These are phyloP conservation scores for Fundulus diaphanus DNA, from an alignment of 2,797 vertebrate genomes.

Conservation along the genomic window DNA sequence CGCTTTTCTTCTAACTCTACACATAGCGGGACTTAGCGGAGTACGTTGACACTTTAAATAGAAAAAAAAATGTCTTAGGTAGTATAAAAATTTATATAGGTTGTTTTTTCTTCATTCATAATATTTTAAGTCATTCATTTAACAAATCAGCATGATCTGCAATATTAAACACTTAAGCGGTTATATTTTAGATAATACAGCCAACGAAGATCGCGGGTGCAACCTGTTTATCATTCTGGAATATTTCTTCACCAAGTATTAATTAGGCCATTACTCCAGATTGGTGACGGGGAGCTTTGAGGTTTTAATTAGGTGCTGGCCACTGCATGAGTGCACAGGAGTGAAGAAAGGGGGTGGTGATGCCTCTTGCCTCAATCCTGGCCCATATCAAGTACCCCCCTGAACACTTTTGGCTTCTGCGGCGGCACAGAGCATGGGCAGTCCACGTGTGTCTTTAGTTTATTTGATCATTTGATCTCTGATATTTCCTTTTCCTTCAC, in stretches of 20 bases:
- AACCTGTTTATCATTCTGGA: conserved; percentile 82
- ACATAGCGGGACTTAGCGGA: conserved; percentile 57
- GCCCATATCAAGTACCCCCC: conserved; percentile 79
- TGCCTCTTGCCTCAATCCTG: conserved; percentile 75
- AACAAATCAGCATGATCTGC: conserved; percentile 59
- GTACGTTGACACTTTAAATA: conserved; percentile 7
- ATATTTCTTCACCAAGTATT: conserved; percentile 82
- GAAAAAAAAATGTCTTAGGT: not conserved
- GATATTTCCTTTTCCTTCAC: conserved; percentile 63
- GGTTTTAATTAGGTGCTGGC: conserved; percentile 87
- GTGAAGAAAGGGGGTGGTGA: conserved; percentile 75
- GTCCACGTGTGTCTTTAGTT: conserved; percentile 75
- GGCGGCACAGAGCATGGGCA: conserved; percentile 66
- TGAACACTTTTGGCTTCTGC: conserved; percentile 72
- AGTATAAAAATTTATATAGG: not conserved
- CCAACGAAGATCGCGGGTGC: conserved; percentile 73
- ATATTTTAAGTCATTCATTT: conserved; percentile 28
- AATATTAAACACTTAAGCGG: conserved; percentile 56
- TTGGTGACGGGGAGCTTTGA: conserved; percentile 86
- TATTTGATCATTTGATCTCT: conserved; percentile 73
- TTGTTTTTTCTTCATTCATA: not conserved
- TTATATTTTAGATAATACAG: conserved; percentile 75
- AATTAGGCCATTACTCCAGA: conserved; percentile 87
- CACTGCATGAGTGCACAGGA: conserved; percentile 84
- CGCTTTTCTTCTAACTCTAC: conserved; percentile 41